phyloP scores from a whole-genome alignment of 1,140 invertebrate genomes.

The Pseudomyrmex flavicornis region DNA sequence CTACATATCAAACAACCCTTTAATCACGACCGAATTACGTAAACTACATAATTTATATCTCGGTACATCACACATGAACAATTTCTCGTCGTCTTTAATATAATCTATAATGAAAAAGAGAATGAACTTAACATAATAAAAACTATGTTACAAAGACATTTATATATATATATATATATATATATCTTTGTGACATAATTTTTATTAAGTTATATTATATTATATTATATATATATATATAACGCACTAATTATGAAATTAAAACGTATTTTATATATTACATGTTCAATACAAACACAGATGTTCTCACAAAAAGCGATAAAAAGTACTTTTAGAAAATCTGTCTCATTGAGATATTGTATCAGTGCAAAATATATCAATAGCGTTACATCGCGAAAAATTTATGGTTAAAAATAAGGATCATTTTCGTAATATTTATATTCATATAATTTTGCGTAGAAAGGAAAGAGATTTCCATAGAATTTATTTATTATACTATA shows the following conservation, averaged over 20 bases:
- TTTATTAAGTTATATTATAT: too few relatives aligned
- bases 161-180: not conserved
- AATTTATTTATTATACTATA: too few relatives aligned
- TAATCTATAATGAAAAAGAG: not conserved
- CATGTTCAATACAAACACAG: slow-evolving; percentile 18
- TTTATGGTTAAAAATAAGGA: slow-evolving; percentile 3
- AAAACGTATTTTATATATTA: slow-evolving; percentile 1
- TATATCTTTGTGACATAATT: too few relatives aligned
- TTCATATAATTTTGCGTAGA: too few relatives aligned
- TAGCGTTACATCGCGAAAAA: not conserved
- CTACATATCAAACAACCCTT: not conserved
- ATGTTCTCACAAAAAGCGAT: slow-evolving; percentile 2
- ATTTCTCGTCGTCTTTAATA: not conserved
- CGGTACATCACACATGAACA: not conserved
- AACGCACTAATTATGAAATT: not conserved
- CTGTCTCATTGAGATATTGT: not conserved
- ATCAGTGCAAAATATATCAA: too few relatives aligned
- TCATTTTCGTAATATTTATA: too few relatives aligned
- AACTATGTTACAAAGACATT: too few relatives aligned
- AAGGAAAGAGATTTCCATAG: too few relatives aligned
- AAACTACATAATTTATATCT: not conserved
- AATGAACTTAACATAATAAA: too few relatives aligned
- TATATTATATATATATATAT: not conserved
- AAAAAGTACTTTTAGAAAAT: slow-evolving; percentile 11
- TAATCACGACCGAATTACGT: not conserved